Evolutionary conservation across 2,797 vertebrate genomes (phyloP).

Genomic region (Helarctos malayanus): DNA sequence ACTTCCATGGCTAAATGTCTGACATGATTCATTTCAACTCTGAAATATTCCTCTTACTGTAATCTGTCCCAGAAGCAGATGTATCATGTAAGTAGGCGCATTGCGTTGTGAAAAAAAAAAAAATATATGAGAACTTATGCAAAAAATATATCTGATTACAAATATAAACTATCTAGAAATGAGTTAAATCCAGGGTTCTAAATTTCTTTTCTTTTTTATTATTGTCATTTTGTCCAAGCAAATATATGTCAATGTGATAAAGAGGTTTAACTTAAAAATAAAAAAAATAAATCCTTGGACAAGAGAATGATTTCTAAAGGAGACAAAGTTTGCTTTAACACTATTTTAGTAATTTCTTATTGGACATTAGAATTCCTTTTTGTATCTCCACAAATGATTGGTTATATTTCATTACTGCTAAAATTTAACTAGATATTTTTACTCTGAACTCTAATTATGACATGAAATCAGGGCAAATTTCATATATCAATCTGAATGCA

Average conservation of each 20-base stretch:
- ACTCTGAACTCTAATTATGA: background rate
- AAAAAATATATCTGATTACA: background rate
- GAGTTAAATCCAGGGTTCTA: background rate
- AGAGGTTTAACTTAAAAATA: background rate
- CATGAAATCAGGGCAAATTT: background rate
- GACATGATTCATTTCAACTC: background rate
- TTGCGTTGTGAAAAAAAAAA: background rate
- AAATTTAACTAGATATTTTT: slow-evolving; percentile 2
- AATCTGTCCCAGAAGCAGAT: background rate
- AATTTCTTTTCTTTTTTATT: background rate
- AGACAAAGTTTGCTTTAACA: background rate
- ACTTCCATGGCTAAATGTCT: background rate
- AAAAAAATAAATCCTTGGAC: background rate
- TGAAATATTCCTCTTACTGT: background rate
- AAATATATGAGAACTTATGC: background rate
- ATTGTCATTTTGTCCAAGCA: background rate
- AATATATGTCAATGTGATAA: background rate
- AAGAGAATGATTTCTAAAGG: background rate
- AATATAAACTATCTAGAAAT: slow-evolving; percentile 28
- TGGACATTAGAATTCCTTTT: background rate
- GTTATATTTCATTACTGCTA: background rate
- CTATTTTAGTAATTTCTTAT: background rate
- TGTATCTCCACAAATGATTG: background rate
- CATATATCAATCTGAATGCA: background rate
- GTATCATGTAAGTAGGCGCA: background rate